Base-by-base conservation (phyloP, 2,113 vertebrate species). In the Neolamprologus fasciatus region DNA sequence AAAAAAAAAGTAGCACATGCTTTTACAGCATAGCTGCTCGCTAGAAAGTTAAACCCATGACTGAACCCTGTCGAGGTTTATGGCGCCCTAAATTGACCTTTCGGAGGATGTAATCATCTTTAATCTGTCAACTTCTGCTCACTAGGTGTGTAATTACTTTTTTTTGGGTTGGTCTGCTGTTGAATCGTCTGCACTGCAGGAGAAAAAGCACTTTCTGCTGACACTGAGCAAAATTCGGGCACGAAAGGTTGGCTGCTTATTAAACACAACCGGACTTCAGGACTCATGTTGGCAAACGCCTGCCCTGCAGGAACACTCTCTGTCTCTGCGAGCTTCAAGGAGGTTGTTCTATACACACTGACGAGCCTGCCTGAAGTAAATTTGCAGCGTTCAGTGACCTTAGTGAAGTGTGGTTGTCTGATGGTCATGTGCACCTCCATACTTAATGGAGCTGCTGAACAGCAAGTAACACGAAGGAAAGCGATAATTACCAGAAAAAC, bases 81-180 rank as follows among this genome's bases (percentile, higher is more conserved):
- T 3, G 6, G 17, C 53, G 1, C 14, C 82, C 37, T 79, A 54
- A 55, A 71, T 86, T 83, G 76, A 54, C 84, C 58, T 78, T 87
- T 91, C 19, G 81, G 5, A n/a, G 26, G 51, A 71, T 66, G 45
- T 80, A 57, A 91, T 92, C 82, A 81, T 57, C 37, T 89, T 88
- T 83, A 81, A 90, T 87, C 86, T 87, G 42, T 83, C 87, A 51
- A 80, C 51, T 58, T 66, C 76, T 85, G 81, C 51, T 84, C 82
- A 83, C 54, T 82, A 3, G 31, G 35, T 61, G 31, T 80, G 82
- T 16, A 76, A 7, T 28, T 37, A 5, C 55, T 26, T 37, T 84
- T 81, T 76, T 71, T 4, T 1, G 1, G 5, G 21, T 76, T 82
- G 82, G 88, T 71, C 40, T 87, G 80, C 68, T 0, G 16, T 17